These are phyloP conservation scores for Mycetomoellerius zeteki DNA, from an alignment of 1,140 invertebrate species.

Conservation along the genomic window DNA sequence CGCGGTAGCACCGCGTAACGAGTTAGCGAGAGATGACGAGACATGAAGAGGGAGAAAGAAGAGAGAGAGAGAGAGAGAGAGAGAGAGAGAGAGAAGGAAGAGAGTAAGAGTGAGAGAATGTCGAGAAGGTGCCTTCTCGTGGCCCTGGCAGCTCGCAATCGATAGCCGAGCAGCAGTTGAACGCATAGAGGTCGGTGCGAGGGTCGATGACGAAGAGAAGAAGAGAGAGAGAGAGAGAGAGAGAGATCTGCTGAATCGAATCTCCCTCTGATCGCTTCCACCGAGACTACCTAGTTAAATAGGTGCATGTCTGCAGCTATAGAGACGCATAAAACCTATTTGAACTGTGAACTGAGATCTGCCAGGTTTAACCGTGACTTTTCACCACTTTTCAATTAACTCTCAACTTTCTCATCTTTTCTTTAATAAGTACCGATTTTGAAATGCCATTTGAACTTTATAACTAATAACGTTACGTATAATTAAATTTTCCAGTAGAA, in stretches of 20 bases:
- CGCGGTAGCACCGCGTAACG: constrained; percentile 75
- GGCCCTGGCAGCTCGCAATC: constrained; percentile 79
- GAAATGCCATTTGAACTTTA: not conserved
- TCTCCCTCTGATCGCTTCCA: constrained; percentile 44
- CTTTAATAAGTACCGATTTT: not conserved
- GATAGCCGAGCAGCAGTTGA: constrained; percentile 77
- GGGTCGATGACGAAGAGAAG: constrained; percentile 52
- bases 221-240: constrained; percentile 73
- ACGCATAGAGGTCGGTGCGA: constrained; percentile 74
- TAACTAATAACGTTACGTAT: not conserved
- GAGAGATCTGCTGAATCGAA: constrained; percentile 73
- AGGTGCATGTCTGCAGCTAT: constrained; percentile 11
- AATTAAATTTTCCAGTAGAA: constrained; percentile 21
- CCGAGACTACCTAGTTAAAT: constrained; percentile 20
- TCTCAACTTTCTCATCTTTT: not conserved
- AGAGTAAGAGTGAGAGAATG: constrained; percentile 10
- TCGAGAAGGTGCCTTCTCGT: constrained; percentile 66
- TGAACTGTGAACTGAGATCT: not conserved
- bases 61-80: not conserved
- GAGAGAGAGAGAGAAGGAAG: not conserved
- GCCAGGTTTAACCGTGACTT: not conserved
- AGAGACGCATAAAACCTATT: constrained; percentile 22
- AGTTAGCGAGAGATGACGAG: constrained; percentile 73
- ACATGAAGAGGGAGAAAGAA: not conserved
- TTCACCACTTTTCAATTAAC: constrained; percentile 27